Evolutionary conservation across 2,888 invertebrate genomes (phyloP).

Genomic region (Linnaemya tessellans): DNA sequence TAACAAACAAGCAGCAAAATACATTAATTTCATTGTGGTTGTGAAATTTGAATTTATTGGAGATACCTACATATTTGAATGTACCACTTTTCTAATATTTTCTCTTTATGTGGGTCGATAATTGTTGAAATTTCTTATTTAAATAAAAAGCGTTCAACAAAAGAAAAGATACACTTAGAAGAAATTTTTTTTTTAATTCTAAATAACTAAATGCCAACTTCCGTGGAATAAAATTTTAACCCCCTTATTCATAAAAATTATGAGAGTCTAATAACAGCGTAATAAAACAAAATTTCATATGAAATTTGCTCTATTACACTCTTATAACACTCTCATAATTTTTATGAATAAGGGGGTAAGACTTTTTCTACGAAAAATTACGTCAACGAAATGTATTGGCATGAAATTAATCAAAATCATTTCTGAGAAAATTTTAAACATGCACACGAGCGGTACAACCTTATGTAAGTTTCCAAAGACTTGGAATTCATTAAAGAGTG

Average conservation of each 20-base stretch:
- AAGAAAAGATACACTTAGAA: not conserved
- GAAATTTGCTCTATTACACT: too few relatives aligned
- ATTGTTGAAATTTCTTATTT: slow-evolving; percentile 7
- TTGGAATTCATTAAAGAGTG: not conserved
- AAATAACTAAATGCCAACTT: slow-evolving; percentile 2
- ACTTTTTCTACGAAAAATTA: slow-evolving; percentile 34
- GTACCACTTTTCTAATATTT: slow-evolving; percentile 37
- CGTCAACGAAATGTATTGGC: not conserved
- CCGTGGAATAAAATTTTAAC: not conserved
- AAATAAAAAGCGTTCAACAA: not conserved
- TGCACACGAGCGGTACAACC: not conserved
- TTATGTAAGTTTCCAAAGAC: not conserved
- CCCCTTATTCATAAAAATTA: too few relatives aligned
- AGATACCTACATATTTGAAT: not conserved
- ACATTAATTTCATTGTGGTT: slow-evolving; percentile 3
- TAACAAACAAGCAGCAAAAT: slow-evolving; percentile 23
- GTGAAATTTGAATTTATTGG: slow-evolving; percentile 16
- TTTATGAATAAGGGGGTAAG: too few relatives aligned
- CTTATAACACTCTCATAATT: too few relatives aligned
- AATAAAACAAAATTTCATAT: slow-evolving; percentile 5
- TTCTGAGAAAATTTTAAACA: slow-evolving; percentile 23
- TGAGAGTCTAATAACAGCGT: too few relatives aligned
- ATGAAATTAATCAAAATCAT: not conserved
- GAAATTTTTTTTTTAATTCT: not conserved
- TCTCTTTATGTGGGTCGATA: slow-evolving; percentile 31